A percentile compares a stretch with the other conserved stretches of the same genome.
Evolutionary conservation across 2,888 invertebrate genomes (phyloP).

Genomic region (Bimastos eiseni): DNA sequence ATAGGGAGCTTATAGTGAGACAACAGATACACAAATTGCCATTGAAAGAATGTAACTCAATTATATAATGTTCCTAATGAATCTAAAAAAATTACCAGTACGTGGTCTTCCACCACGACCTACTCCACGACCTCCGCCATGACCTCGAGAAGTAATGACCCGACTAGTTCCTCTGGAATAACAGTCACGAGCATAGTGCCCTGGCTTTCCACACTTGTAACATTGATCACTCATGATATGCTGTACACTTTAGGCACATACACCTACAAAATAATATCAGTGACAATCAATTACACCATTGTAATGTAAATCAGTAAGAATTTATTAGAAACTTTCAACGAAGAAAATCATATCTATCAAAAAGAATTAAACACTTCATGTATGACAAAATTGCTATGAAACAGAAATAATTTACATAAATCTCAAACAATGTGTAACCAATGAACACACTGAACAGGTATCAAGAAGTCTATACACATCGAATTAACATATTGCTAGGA

Average conservation of each 20-base stretch:
- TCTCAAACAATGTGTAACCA: too few relatives aligned
- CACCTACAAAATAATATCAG: background rate
- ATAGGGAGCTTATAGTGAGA: background rate
- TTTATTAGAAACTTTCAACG: too few relatives aligned
- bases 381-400: background rate
- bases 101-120: slow-evolving; percentile 19
- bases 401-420: background rate
- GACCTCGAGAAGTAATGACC: slow-evolving; percentile 30
- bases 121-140: slow-evolving; percentile 28
- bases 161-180: slow-evolving; percentile 33
- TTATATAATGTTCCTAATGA: background rate
- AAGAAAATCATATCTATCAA: too few relatives aligned
- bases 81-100: background rate
- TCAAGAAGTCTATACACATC: too few relatives aligned
- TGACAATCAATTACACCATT: background rate
- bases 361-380: too few relatives aligned
- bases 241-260: slow-evolving; percentile 24
- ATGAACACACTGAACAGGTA: too few relatives aligned
- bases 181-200: slow-evolving; percentile 48
- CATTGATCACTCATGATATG: slow-evolving; percentile 36
- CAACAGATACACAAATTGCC: background rate
- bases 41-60: background rate
- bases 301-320: too few relatives aligned
- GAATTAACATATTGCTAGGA: too few relatives aligned
- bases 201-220: slow-evolving; percentile 79